Evolutionary conservation across 2,113 vertebrate genomes (phyloP).

Genomic region (Chaetorhynchus papuensis): DNA sequence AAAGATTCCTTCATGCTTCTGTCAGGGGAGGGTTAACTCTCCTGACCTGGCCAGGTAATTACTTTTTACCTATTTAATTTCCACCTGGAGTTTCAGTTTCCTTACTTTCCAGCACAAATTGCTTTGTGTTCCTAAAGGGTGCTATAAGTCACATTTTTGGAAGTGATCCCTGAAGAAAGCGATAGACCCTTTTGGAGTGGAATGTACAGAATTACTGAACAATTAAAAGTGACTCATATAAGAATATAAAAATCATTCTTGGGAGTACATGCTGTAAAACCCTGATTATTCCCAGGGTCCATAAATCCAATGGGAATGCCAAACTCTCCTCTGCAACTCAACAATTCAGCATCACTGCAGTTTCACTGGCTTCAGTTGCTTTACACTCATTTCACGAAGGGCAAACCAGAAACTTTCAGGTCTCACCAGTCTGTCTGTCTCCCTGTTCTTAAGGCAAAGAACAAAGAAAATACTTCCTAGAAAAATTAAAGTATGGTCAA

Average conservation of each 20-base stretch:
- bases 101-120: constrained; percentile 1
- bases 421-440: background rate
- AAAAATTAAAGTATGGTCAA: background rate
- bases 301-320: background rate
- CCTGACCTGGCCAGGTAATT: constrained; percentile 42
- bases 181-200: background rate
- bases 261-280: background rate
- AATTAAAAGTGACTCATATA: background rate
- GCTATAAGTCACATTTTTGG: background rate
- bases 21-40: constrained; percentile 4
- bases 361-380: background rate
- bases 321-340: background rate
- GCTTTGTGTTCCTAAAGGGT: background rate
- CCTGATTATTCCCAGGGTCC: background rate
- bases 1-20: constrained; percentile 11
- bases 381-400: background rate
- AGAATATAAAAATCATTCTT: background rate
- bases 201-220: background rate
- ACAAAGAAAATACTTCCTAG: background rate
- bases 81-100: constrained; percentile 31
- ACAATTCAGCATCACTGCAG: background rate
- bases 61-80: constrained; percentile 39
- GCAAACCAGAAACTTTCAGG: background rate
- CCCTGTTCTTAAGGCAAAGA: background rate
- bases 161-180: background rate